These are phyloP conservation scores for Plutella xylostella DNA, from an alignment of 2,888 invertebrate species.

Conservation along the genomic window DNA sequence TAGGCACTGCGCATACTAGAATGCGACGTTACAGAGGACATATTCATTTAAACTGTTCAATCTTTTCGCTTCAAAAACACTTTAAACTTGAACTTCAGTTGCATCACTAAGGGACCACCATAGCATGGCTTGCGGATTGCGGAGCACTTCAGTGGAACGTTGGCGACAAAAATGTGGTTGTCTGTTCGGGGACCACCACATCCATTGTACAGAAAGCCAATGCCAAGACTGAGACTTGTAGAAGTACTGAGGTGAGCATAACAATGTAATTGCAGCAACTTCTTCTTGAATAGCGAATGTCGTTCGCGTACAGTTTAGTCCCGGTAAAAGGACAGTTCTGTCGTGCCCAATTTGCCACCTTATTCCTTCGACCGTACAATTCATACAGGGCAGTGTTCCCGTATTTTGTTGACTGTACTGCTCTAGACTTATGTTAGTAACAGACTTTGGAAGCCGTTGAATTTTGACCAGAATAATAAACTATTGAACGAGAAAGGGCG, in stretches of 20 bases:
- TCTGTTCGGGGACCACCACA: slow-evolving; percentile 33
- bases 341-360: too few relatives aligned
- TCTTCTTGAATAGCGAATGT: slow-evolving; percentile 59
- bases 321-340: too few relatives aligned
- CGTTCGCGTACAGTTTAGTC: slow-evolving; percentile 2
- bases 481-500: too few relatives aligned
- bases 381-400: too few relatives aligned
- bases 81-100: slow-evolving; percentile 11
- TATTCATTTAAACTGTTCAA: slow-evolving; percentile 32
- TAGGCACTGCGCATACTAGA: slow-evolving; percentile 60
- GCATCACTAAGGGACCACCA: slow-evolving; percentile 31
- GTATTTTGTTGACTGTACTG: too few relatives aligned
- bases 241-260: slow-evolving; percentile 56
- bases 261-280: slow-evolving; percentile 66
- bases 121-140: slow-evolving; percentile 10
- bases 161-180: slow-evolving; percentile 23
- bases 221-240: slow-evolving; percentile 56
- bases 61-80: not conserved
- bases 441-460: too few relatives aligned
- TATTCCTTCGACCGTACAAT: too few relatives aligned
- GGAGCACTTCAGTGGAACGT: not conserved
- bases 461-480: too few relatives aligned
- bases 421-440: too few relatives aligned
- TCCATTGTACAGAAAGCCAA: slow-evolving; percentile 50
- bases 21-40: slow-evolving; percentile 62